phyloP scores from a whole-genome alignment of 2,113 vertebrate genomes.

The Seriola quinqueradiata region DNA sequence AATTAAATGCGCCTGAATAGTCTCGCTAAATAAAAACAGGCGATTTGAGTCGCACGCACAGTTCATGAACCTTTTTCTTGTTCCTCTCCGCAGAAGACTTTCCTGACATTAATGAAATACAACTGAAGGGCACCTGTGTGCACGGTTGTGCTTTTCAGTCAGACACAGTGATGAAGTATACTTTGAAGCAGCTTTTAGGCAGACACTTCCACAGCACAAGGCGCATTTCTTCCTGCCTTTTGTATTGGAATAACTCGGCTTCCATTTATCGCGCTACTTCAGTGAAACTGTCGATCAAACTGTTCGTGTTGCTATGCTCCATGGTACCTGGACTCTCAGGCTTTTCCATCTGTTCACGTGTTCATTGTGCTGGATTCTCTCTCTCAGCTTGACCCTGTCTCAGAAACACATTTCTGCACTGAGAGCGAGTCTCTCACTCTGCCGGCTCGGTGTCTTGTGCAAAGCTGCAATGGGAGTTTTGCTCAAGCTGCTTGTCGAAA shows the following conservation, averaged over 20 bases:
- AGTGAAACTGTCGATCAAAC: conserved; percentile 53
- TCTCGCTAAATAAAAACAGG: neutral
- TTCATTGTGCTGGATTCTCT: conserved; percentile 49
- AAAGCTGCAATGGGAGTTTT: conserved; percentile 42
- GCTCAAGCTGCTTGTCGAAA: conserved; percentile 51
- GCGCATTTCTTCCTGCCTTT: conserved; percentile 6
- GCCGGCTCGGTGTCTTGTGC: conserved; percentile 38
- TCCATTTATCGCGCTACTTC: conserved; percentile 44
- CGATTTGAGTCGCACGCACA: neutral
- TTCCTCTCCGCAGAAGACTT: neutral
- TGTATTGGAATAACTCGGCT: conserved; percentile 5
- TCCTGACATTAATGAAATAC: conserved; percentile 2
- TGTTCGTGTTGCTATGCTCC: conserved; percentile 42
- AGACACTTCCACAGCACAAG: neutral
- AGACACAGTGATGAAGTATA: conserved; percentile 11
- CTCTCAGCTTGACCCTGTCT: conserved; percentile 61
- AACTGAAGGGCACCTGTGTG: neutral
- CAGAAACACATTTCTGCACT: conserved; percentile 56
- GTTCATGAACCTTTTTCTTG: neutral
- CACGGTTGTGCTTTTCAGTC: neutral
- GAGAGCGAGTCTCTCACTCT: conserved; percentile 44
- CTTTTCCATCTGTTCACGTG: conserved; percentile 59
- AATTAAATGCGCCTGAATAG: conserved; percentile 20
- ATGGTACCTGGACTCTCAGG: conserved; percentile 47
- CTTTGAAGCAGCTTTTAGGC: conserved; percentile 35